A percentile compares a stretch with the other conserved stretches of the same genome.
phyloP scores from a whole-genome alignment of 2,113 vertebrate species.

The Elgaria multicarinata region DNA sequence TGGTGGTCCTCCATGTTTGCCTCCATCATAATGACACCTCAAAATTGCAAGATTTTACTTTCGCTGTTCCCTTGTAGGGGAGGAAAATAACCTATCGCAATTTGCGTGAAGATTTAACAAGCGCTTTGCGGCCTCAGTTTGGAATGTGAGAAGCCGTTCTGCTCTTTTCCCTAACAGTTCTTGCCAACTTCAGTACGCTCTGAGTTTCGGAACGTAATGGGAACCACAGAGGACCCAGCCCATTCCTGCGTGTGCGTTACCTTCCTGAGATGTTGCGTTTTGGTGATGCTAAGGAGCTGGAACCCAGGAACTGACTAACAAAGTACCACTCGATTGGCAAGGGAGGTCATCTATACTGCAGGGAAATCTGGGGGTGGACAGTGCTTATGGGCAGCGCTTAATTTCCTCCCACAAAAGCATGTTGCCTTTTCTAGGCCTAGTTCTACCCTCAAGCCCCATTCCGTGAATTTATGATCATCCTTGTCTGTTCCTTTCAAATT shows the following conservation, averaged over 20 bases:
- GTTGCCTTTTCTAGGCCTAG: too few relatives aligned
- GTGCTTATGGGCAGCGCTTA: background rate
- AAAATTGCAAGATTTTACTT: too few relatives aligned
- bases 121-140: background rate
- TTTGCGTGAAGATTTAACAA: background rate
- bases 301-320: background rate
- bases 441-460: background rate
- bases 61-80: background rate
- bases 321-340: background rate
- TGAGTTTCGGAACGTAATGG: background rate
- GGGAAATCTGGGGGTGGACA: background rate
- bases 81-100: background rate
- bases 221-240: background rate
- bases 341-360: too few relatives aligned
- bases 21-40: background rate
- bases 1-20: too few relatives aligned
- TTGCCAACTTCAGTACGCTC: background rate
- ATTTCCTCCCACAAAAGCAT: background rate
- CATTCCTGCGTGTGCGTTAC: background rate
- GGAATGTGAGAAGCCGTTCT: background rate
- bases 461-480: background rate
- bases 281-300: background rate
- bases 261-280: background rate
- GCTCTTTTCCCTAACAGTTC: background rate
- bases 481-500: background rate